Evolutionary conservation across 2,797 vertebrate species (phyloP).

Genomic region (Notoglanidium macrostoma): DNA sequence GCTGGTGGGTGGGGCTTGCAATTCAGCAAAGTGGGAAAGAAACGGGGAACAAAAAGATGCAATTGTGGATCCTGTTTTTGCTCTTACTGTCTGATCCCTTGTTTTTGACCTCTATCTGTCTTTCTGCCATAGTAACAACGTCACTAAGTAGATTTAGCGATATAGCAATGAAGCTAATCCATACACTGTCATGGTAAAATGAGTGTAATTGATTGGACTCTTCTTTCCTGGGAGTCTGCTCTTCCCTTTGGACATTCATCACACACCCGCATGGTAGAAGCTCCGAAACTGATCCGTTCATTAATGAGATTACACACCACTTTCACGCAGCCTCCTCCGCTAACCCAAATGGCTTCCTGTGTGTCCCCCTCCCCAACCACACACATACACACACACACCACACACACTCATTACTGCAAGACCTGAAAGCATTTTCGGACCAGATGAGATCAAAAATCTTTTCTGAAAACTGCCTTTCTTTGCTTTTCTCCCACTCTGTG

Average conservation of each 20-base stretch:
- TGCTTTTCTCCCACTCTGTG: background rate
- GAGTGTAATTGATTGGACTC: conserved; percentile 23
- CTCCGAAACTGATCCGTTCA: conserved; percentile 49
- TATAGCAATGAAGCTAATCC: conserved; percentile 4
- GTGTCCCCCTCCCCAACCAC: conserved; percentile 16
- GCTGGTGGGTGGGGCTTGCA: background rate
- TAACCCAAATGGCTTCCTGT: conserved; percentile 48
- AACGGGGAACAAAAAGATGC: background rate
- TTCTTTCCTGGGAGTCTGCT: conserved; percentile 19
- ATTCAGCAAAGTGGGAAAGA: background rate
- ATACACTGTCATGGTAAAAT: conserved; percentile 2
- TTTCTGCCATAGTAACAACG: background rate
- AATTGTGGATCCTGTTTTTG: background rate
- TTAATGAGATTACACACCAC: conserved; percentile 48
- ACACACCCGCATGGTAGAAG: conserved; percentile 28
- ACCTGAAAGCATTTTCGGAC: background rate
- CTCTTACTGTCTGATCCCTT: background rate
- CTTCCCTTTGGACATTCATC: conserved; percentile 23
- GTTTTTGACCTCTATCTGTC: background rate
- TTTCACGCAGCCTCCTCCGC: conserved; percentile 47
- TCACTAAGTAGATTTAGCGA: background rate
- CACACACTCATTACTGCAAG: conserved; percentile 27
- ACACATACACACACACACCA: conserved; percentile 24
- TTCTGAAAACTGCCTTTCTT: background rate
- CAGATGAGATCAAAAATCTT: conserved; percentile 16